These are phyloP conservation scores for Folsomia manolachei DNA, from an alignment of 2,888 invertebrate genomes.

Conservation along the genomic window DNA sequence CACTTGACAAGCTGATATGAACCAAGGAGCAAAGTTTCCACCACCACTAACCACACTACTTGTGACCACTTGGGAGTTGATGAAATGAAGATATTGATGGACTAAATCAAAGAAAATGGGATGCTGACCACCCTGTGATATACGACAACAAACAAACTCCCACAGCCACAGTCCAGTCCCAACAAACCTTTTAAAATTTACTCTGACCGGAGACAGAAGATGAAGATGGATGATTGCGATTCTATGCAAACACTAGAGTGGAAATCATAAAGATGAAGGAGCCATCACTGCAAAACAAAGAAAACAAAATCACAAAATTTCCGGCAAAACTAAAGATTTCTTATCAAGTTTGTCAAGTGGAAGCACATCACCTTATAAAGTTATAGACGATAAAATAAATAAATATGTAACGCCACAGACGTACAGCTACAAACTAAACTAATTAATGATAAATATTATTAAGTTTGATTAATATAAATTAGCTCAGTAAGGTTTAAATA, in stretches of 20 bases:
- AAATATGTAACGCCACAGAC: neutral
- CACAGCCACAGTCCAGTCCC: slow-evolving; percentile 6
- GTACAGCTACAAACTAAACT: slow-evolving; percentile 5
- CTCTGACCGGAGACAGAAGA: too few relatives aligned
- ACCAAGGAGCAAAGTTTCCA: slow-evolving; percentile 45
- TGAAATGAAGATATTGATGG: too few relatives aligned
- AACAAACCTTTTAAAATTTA: too few relatives aligned
- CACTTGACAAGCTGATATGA: slow-evolving; percentile 47
- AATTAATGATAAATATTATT: neutral
- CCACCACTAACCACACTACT: slow-evolving; percentile 16
- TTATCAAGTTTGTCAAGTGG: neutral
- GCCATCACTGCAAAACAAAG: neutral
- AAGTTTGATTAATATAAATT: neutral
- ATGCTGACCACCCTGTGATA: slow-evolving; percentile 50
- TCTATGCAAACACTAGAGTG: neutral
- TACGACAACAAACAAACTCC: slow-evolving; percentile 29
- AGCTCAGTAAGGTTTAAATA: neutral
- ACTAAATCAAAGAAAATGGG: slow-evolving; percentile 26
- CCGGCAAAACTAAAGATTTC: slow-evolving; percentile 21
- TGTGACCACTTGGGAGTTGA: neutral
- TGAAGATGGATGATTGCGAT: neutral
- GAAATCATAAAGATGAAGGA: neutral
- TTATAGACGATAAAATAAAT: too few relatives aligned
- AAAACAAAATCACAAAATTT: slow-evolving; percentile 21
- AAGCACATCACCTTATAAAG: slow-evolving; percentile 8